These are phyloP conservation scores for Haplochromis burtoni DNA, from an alignment of 2,113 vertebrate genomes.

Conservation along the genomic window DNA sequence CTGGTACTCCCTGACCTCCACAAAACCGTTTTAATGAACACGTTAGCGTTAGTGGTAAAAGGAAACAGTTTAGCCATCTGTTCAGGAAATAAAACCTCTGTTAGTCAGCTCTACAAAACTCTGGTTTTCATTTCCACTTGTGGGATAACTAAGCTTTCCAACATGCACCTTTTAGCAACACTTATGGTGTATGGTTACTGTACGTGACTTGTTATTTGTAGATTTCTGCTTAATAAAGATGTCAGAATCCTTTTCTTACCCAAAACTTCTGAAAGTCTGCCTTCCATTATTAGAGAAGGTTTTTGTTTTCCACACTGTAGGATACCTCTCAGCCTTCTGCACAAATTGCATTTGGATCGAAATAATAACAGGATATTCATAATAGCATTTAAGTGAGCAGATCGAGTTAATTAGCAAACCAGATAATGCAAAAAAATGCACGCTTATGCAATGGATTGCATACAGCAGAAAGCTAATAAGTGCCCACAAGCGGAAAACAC, in stretches of 20 bases:
- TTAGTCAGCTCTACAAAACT: slow-evolving; percentile 6
- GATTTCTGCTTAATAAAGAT: slow-evolving; percentile 41
- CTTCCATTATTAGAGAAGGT: slow-evolving; percentile 19
- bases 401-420: slow-evolving; percentile 45
- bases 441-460: slow-evolving; percentile 18
- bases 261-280: slow-evolving; percentile 20
- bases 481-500: slow-evolving; percentile 1
- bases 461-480: not conserved
- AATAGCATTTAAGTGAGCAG: slow-evolving; percentile 42
- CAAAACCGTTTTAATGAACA: slow-evolving; percentile 18
- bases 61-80: slow-evolving; percentile 37
- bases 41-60: slow-evolving; percentile 17
- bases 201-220: not conserved
- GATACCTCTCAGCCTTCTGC: not conserved
- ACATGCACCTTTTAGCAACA: slow-evolving; percentile 50
- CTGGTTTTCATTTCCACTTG: slow-evolving; percentile 56
- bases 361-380: slow-evolving; percentile 26
- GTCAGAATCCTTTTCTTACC: slow-evolving; percentile 44
- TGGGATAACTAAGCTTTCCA: slow-evolving; percentile 36
- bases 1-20: not conserved
- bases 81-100: slow-evolving; percentile 36
- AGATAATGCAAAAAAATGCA: slow-evolving; percentile 38
- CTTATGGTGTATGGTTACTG: slow-evolving; percentile 8
- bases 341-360: slow-evolving; percentile 18
- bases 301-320: slow-evolving; percentile 36